phyloP scores from a whole-genome alignment of 1,140 invertebrate genomes.

The Hyles vespertilio region DNA sequence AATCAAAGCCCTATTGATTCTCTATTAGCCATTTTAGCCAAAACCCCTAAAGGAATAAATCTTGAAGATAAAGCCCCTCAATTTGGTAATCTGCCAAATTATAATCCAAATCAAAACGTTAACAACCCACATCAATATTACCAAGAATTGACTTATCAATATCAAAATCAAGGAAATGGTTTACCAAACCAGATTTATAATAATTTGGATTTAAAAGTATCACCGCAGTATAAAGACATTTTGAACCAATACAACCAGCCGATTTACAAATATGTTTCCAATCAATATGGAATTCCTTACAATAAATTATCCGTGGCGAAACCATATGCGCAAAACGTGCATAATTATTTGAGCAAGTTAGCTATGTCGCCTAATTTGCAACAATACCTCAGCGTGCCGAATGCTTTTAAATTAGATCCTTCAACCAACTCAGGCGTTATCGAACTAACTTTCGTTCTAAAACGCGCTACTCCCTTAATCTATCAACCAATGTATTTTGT shows the following conservation, averaged over 20 bases:
- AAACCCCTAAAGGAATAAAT: too few species aligned
- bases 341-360: constrained; percentile 2
- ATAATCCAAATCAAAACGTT: too few species aligned
- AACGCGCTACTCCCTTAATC: constrained; percentile 18
- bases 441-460: constrained; percentile 25
- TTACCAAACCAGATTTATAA: background rate
- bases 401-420: constrained; percentile 22
- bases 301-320: background rate
- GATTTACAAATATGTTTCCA: background rate
- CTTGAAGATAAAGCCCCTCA: too few species aligned
- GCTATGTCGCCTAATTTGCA: constrained; percentile 8
- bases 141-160: too few species aligned
- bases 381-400: constrained; percentile 15
- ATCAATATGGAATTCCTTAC: too few species aligned
- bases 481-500: constrained; percentile 39
- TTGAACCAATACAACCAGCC: too few species aligned
- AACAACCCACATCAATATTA: too few species aligned
- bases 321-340: too few species aligned
- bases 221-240: background rate
- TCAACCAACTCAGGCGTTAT: constrained; percentile 9
- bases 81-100: too few species aligned
- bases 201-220: background rate
- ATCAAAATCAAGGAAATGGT: too few species aligned
- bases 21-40: too few species aligned
- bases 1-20: too few species aligned